These are phyloP conservation scores for Semnopithecus entellus DNA, from an alignment of 2,113 vertebrate genomes.

Conservation along the genomic window DNA sequence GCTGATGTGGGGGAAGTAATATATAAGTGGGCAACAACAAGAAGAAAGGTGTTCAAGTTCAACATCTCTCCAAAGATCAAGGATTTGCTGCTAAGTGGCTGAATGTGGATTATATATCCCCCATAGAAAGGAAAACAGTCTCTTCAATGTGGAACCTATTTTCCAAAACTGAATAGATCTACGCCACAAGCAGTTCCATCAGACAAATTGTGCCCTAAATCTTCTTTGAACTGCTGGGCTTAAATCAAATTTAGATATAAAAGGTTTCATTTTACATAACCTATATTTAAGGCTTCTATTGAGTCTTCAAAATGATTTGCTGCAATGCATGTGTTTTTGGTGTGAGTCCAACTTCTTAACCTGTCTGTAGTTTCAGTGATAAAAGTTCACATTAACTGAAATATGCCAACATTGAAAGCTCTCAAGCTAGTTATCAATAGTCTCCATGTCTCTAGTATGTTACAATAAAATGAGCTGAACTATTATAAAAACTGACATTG, in stretches of 20 bases:
- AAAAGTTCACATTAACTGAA: constrained; percentile 65
- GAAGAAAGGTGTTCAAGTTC: neutral
- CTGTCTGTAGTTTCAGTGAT: constrained; percentile 55
- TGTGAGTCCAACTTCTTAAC: constrained; percentile 64
- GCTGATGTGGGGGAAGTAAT: neutral
- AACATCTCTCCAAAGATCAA: constrained; percentile 22
- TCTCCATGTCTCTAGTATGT: constrained; percentile 21
- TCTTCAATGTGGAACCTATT: constrained; percentile 30
- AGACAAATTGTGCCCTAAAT: constrained; percentile 57
- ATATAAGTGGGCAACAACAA: neutral
- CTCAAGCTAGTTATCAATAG: constrained; percentile 28
- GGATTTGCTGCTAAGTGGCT: neutral
- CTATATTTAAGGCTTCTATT: constrained; percentile 65
- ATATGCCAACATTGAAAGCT: neutral
- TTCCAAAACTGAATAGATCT: constrained; percentile 47
- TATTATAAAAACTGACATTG: constrained; percentile 60
- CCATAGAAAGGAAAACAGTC: neutral
- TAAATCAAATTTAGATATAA: constrained; percentile 68
- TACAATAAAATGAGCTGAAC: constrained; percentile 42
- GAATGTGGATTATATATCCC: neutral
- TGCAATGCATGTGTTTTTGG: constrained; percentile 47
- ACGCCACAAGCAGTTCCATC: neutral
- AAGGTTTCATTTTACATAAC: constrained; percentile 61
- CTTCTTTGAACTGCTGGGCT: constrained; percentile 53
- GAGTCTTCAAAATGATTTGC: constrained; percentile 67